These are phyloP conservation scores for Eulemur albifrons DNA, from an alignment of 2,797 vertebrate genomes.

Conservation along the genomic window DNA sequence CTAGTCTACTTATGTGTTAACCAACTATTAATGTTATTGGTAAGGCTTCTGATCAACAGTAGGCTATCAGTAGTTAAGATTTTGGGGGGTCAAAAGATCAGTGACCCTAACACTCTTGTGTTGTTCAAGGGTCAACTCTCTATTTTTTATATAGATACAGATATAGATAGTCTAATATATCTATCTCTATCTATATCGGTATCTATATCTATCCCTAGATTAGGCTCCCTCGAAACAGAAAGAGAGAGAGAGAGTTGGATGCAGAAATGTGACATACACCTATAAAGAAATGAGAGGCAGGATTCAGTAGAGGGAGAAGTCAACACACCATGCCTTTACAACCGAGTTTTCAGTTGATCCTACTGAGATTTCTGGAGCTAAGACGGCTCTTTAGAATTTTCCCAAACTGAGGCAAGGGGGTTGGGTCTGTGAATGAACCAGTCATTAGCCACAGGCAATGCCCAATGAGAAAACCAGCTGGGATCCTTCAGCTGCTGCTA, in stretches of 20 bases:
- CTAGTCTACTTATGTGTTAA: neutral
- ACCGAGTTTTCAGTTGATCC: neutral
- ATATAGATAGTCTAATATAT: too few species aligned
- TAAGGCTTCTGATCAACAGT: neutral
- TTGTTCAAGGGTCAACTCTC: neutral
- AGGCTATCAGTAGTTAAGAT: neutral
- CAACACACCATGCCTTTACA: fast-evolving
- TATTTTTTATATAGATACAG: too few species aligned
- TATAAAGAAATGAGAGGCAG: neutral
- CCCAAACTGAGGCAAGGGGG: neutral
- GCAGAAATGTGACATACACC: neutral
- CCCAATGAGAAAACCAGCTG: neutral
- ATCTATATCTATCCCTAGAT: neutral
- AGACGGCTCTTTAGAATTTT: neutral
- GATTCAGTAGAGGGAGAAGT: neutral
- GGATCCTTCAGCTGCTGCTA: neutral
- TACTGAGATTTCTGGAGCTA: neutral
- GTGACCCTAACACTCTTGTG: neutral
- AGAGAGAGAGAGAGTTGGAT: neutral
- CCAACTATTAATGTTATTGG: neutral
- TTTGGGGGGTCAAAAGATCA: neutral
- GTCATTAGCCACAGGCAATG: too few species aligned
- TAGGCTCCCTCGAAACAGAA: neutral
- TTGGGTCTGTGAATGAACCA: neutral
- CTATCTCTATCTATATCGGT: too few species aligned